Evolutionary conservation across 2,888 invertebrate genomes (phyloP), one percentile per base, ranked within the genome.

Genomic region (Drosophila nigricruria): DNA sequence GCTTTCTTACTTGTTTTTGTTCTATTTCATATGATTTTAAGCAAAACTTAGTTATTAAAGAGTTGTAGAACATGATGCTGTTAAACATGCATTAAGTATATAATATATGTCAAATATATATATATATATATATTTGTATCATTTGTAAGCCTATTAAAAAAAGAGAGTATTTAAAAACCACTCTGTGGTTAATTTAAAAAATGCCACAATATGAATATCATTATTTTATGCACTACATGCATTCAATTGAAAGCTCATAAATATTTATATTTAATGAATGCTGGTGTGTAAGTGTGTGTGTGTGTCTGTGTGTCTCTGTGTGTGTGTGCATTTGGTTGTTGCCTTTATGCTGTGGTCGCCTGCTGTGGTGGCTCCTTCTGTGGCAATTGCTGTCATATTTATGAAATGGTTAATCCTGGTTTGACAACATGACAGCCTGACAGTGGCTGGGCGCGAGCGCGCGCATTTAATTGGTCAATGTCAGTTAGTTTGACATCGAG

Each of bases 391-490:
- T 79, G 85, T 71, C 85, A 79, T 61, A 82, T 77, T 77, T 78
- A 54, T 52, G 42, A 64, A 73, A 70, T 77, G 67, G 77, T 88
- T 83, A 82, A 88, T 83, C 70, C 82, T 47, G 68, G 43, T 59
- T 78, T 80, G 88, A 84, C 87, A 82, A 59, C 56, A 38, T 71
- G 79, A 75, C 65, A 72, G 63, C 30, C 18, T 40, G 53, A 30
- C 71, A 70, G 32, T 71, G 69, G 49, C 34, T 43, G 60, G 63
- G 57, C 45, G 53, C 40, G 50, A n/a, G 47, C 54, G 45, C 36
- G 45, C 14, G 30, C 52, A 47, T 82, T 85, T 88, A 88, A 83
- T 88, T 88, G 86, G 73, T 88, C 83, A 84, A 76, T 77, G 73
- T 82, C 86, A 72, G 58, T 54, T 64, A 67, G 74, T 63, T 70